Conservation (phyloP, 2,113 vertebrate species). For the Brachypteracias leptosomus region DNA sequence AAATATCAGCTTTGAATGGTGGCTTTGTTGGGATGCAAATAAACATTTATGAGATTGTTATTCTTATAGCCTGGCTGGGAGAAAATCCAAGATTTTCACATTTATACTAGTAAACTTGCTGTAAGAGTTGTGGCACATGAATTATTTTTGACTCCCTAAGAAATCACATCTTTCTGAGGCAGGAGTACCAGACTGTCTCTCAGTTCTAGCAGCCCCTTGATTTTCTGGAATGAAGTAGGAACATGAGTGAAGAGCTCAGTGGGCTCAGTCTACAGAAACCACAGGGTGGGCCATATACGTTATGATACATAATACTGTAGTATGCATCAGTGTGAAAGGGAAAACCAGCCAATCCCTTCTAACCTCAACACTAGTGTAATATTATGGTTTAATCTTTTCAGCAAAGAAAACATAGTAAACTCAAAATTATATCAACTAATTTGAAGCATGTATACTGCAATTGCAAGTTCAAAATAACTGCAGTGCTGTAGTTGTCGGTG, state of each 20-base stretch:
- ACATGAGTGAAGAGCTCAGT: not conserved
- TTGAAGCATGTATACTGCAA: not conserved
- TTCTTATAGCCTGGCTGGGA: conserved; percentile 38
- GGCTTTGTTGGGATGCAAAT: not conserved
- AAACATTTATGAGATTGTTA: conserved; percentile 55
- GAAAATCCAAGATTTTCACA: conserved; percentile 19
- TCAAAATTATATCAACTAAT: not conserved
- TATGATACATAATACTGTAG: not conserved
- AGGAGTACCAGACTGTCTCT: not conserved
- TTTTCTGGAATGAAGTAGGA: not conserved
- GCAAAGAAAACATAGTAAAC: not conserved
- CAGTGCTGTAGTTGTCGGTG: not conserved
- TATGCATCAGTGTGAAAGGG: not conserved
- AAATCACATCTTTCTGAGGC: not conserved
- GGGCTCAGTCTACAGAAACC: not conserved
- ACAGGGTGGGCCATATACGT: not conserved
- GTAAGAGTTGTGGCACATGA: not conserved
- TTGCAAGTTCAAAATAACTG: not conserved
- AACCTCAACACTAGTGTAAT: not conserved
- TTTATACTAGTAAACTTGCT: not conserved
- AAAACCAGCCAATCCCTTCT: not conserved
- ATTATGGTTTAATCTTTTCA: not conserved
- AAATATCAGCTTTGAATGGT: not conserved
- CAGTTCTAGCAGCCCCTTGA: fast-evolving
- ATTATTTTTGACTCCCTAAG: not conserved